Percentiles rank a stretch among this genome's conserved stretches.
Conservation (phyloP, 1,140 invertebrate genomes). For the Sarcophaga peregrina region DNA sequence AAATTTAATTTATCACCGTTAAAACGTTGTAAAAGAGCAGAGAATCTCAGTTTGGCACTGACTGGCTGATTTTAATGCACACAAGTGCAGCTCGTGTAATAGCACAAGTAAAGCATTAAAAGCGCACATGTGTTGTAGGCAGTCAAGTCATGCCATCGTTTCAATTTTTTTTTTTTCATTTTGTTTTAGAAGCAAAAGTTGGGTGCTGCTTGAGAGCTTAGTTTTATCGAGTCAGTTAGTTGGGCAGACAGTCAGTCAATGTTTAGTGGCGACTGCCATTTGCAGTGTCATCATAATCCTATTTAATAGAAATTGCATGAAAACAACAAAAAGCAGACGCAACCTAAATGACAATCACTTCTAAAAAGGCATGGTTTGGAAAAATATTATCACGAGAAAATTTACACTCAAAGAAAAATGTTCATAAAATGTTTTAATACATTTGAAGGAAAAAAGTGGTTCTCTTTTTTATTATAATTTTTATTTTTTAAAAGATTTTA, state of each 20-base stretch:
- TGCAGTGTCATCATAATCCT: conserved; percentile 4
- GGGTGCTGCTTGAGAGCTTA: not conserved
- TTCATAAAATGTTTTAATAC: no score
- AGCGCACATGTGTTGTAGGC: not conserved
- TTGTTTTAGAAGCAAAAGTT: not conserved
- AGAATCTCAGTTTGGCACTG: not conserved
- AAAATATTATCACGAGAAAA: not conserved
- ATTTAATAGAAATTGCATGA: not conserved
- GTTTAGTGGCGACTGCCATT: not conserved
- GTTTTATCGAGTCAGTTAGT: not conserved
- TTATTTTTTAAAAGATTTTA: no score
- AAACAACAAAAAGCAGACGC: not conserved
- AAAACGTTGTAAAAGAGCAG: not conserved
- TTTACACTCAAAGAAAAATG: no score
- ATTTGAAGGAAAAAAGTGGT: no score
- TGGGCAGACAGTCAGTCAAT: not conserved
- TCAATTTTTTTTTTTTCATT: not conserved
- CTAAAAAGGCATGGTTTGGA: not conserved
- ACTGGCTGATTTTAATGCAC: not conserved
- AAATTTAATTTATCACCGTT: not conserved
- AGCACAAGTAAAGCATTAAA: not conserved
- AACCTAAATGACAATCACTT: not conserved
- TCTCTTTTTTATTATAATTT: no score
- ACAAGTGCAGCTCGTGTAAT: not conserved
- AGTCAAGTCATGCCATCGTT: not conserved